Percentiles rank a stretch among this genome's conserved stretches.
These are phyloP conservation scores for Bergia sp. DNA, from an alignment of 92 coral and sea anemone species.

Conservation along the genomic window DNA sequence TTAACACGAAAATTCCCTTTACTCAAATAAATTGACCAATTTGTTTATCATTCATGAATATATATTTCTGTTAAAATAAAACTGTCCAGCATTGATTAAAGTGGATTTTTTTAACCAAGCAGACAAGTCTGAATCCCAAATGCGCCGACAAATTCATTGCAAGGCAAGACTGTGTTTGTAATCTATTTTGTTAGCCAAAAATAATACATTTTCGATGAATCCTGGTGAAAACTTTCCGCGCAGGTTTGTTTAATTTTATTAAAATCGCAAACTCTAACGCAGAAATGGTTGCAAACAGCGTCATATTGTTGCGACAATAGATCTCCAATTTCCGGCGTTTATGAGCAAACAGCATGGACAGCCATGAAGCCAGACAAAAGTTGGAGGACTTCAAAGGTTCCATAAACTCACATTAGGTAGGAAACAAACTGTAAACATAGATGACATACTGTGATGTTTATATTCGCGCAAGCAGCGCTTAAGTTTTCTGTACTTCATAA, in stretches of 20 bases:
- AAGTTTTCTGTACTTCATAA: not conserved
- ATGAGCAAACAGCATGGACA: conserved; percentile 29
- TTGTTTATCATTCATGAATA: not conserved
- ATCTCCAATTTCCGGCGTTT: conserved; percentile 46
- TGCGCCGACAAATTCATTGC: not conserved
- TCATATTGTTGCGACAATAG: conserved; percentile 28
- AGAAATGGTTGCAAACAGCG: conserved; percentile 11
- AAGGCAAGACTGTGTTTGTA: not conserved
- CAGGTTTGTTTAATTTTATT: conserved; percentile 6
- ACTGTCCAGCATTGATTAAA: not conserved
- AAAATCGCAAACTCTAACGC: not conserved
- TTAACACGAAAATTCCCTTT: conserved; percentile 7
- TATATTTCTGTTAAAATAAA: not conserved
- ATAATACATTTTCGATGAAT: not conserved
- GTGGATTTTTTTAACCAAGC: not conserved
- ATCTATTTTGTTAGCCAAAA: not conserved
- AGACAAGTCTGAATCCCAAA: not conserved
- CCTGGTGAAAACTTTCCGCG: not conserved
- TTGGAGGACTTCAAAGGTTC: conserved; percentile 15
- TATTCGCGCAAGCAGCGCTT: conserved; percentile 4
- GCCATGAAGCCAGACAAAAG: conserved; percentile 30
- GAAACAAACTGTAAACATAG: conserved; percentile 23
- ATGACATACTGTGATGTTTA: conserved; percentile 24
- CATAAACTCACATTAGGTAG: conserved; percentile 40
- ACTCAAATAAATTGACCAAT: conserved; percentile 5